phyloP scores from a whole-genome alignment of 2,888 invertebrate genomes.

The Notodonta ziczac region DNA sequence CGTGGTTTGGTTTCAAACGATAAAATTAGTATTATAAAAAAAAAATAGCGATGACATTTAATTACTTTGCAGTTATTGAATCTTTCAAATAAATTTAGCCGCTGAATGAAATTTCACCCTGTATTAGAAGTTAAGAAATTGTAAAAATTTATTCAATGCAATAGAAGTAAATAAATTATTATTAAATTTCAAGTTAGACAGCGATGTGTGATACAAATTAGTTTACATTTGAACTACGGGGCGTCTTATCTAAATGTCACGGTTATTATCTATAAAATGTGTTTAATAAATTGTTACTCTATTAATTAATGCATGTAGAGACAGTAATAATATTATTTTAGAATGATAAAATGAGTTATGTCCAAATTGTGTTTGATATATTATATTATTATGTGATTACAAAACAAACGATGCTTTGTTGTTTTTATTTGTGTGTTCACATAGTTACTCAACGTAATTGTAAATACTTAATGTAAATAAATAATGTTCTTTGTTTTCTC shows the following conservation, averaged over 20 bases:
- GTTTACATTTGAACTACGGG: neutral
- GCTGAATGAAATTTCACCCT: too few species aligned
- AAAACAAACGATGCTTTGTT: neutral
- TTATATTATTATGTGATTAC: neutral
- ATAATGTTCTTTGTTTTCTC: too few species aligned
- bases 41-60: too few species aligned
- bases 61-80: too few species aligned
- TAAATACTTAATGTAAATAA: too few species aligned
- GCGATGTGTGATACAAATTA: conserved; percentile 1
- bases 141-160: neutral
- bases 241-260: conserved; percentile 5
- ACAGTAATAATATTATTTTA: neutral
- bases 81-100: too few species aligned
- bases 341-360: neutral
- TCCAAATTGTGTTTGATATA: neutral
- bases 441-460: too few species aligned
- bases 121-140: neutral
- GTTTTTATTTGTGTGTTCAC: too few species aligned
- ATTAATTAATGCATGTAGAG: neutral
- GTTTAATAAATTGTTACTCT: neutral
- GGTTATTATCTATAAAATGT: conserved; percentile 5
- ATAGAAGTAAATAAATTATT: neutral
- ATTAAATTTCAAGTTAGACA: neutral
- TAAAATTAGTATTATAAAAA: too few species aligned
- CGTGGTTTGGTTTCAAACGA: too few species aligned